These are phyloP conservation scores for Atractosteus spatula DNA, from an alignment of 2,113 vertebrate species.

Conservation along the genomic window DNA sequence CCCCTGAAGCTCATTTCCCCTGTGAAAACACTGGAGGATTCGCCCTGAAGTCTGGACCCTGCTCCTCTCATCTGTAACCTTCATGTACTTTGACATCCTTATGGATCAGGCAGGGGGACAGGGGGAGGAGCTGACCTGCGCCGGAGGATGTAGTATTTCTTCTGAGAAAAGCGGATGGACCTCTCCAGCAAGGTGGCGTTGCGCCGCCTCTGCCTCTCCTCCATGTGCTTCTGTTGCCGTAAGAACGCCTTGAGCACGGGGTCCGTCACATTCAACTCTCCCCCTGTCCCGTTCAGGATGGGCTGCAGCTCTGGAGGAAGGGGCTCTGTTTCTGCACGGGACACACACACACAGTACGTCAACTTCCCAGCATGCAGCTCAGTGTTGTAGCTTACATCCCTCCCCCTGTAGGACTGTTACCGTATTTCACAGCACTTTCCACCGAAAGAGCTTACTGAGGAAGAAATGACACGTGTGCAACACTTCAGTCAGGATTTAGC, in stretches of 20 bases:
- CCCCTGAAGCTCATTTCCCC: too few species aligned
- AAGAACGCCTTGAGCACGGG: slow-evolving; percentile 75
- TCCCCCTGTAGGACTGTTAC: background rate
- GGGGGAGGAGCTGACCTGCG: slow-evolving; percentile 67
- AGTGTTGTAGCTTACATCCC: background rate
- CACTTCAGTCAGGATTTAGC: too few species aligned
- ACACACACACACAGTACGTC: slow-evolving; percentile 4
- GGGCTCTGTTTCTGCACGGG: slow-evolving; percentile 70
- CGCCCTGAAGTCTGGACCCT: too few species aligned
- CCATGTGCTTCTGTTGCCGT: slow-evolving; percentile 71
- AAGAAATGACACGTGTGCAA: too few species aligned
- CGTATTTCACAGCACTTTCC: background rate
- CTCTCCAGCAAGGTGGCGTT: slow-evolving; percentile 64
- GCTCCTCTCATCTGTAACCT: too few species aligned
- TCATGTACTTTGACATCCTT: too few species aligned
- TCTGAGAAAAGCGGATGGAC: slow-evolving; percentile 68
- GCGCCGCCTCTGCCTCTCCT: slow-evolving; percentile 69
- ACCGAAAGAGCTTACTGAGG: too few species aligned
- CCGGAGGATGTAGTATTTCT: slow-evolving; percentile 80
- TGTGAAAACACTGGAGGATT: too few species aligned
- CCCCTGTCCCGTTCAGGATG: slow-evolving; percentile 54
- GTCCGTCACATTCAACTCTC: slow-evolving; percentile 62
- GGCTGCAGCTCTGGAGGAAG: slow-evolving; percentile 84
- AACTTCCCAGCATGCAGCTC: background rate
- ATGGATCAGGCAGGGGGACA: too few species aligned